These are phyloP conservation scores for Chironex yamaguchii DNA, from an alignment of 30 jellyfish, hydroid and myxozoan species.

Conservation along the genomic window DNA sequence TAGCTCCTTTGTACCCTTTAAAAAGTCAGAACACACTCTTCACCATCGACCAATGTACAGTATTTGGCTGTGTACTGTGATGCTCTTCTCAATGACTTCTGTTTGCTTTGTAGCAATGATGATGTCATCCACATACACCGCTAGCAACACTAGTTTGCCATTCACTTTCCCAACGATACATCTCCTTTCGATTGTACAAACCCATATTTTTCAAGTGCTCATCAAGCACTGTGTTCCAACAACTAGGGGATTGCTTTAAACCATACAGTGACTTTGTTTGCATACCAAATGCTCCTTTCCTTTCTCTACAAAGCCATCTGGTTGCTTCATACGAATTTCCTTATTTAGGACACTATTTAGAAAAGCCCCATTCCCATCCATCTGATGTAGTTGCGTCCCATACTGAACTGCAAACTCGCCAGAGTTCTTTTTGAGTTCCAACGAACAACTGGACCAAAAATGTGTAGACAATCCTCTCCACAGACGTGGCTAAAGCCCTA, in stretches of 20 bases:
- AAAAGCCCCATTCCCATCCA: conserved; percentile 63
- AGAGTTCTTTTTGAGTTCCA: conserved; percentile 52
- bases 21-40: conserved; percentile 65
- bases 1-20: conserved; percentile 28
- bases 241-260: conserved; percentile 45
- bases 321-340: conserved; percentile 72
- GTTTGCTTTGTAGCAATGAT: conserved; percentile 38
- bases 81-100: neutral
- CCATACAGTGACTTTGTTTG: conserved; percentile 43
- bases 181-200: conserved; percentile 18
- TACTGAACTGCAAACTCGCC: conserved; percentile 44
- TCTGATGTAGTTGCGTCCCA: conserved; percentile 38
- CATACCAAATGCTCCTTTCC: conserved; percentile 68
- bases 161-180: neutral
- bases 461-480: conserved; percentile 15
- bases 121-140: conserved; percentile 71
- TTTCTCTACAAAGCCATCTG: conserved; percentile 51
- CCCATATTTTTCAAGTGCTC: conserved; percentile 19
- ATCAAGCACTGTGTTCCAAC: conserved; percentile 61
- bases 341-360: conserved; percentile 62
- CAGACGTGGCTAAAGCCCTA: conserved; percentile 1
- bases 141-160: conserved; percentile 23
- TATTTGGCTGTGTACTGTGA: conserved; percentile 12
- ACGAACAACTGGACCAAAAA: conserved; percentile 56
- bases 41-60: conserved; percentile 68